Base-by-base conservation (phyloP, 2,797 vertebrate genomes). In the Macrochelys suwanniensis region DNA sequence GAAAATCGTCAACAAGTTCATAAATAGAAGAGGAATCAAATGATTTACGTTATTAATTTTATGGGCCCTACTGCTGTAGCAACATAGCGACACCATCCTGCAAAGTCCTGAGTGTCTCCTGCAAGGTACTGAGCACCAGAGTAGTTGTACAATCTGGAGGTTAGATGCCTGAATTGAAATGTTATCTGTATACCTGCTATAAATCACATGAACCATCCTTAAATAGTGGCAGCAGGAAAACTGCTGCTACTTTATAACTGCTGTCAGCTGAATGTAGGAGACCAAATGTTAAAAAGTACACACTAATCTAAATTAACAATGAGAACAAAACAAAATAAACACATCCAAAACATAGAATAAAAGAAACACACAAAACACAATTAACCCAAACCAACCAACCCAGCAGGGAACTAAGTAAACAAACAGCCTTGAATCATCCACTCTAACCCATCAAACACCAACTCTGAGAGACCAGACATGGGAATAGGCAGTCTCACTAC, bases 41-140 rank as follows among this genome's bases (percentile, higher is more conserved):
- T 71, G 74, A 77, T 77, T 77, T 49, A 77, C 16, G 6, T 49
- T 49, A 77, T 77, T 77, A 47, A 77, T 49, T 77, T 77, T 17
- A 1, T 0, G 42, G 65, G 23, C n/a, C 57, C 56, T 37, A 85
- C 3, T 56, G 4, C 33, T 0, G 12, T 1, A 7, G 4, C 5
- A 26, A 37, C 50, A 59, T 17, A 28, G 9, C 31, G 12, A 57
- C 42, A 28, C 1, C 0, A 6, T 28, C 6, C 54, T 50, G 28
- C n/a, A 57, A n/a, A 4, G 25, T 6, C 31, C 11, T 28, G 42
- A 80, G 53, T 5, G 47, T 13, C 25, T 81, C 45, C 45, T 47
- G 13, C 56, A 77, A 28, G 56, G 1, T 3, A 42, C 28, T 57
- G 28, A 37, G 47, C 26, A 28, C 26, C 68, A 71, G 19, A 37